phyloP scores from a whole-genome alignment of 2,113 vertebrate species.

The Dasyprocta punctata region DNA sequence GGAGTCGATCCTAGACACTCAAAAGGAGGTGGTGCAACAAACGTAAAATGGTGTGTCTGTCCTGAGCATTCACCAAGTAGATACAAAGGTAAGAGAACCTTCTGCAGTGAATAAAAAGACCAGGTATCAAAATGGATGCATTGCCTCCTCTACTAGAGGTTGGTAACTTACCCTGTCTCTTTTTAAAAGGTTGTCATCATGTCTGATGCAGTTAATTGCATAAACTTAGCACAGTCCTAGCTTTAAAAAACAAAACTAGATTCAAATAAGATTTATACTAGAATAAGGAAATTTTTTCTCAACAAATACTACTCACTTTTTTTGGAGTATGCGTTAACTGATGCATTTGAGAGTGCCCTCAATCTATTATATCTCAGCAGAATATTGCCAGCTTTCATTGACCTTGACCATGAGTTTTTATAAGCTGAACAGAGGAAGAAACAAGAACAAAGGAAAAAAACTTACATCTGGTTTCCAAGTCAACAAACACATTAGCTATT shows the following conservation, averaged over 20 bases:
- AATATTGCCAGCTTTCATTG: neutral
- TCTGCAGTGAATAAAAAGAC: neutral
- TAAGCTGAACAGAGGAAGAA: neutral
- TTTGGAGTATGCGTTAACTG: neutral
- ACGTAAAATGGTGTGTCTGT: neutral
- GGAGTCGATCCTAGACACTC: neutral
- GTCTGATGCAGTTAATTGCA: neutral
- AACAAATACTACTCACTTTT: neutral
- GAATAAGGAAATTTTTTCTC: conserved; percentile 20
- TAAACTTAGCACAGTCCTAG: conserved; percentile 15
- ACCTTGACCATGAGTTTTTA: neutral
- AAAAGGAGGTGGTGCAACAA: neutral
- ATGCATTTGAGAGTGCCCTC: neutral
- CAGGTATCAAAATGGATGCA: neutral
- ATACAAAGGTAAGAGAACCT: neutral
- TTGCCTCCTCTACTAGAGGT: neutral
- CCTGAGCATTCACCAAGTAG: neutral
- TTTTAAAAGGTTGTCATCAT: neutral
- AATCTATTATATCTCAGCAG: neutral
- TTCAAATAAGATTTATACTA: neutral
- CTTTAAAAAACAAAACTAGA: conserved; percentile 37
- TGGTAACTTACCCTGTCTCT: neutral
- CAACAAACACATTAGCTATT: neutral
- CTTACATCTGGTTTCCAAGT: conserved; percentile 22
- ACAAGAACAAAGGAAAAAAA: conserved; percentile 8